Evolutionary conservation across 2,797 vertebrate species (phyloP).

Genomic region (Anguilla obscura): DNA sequence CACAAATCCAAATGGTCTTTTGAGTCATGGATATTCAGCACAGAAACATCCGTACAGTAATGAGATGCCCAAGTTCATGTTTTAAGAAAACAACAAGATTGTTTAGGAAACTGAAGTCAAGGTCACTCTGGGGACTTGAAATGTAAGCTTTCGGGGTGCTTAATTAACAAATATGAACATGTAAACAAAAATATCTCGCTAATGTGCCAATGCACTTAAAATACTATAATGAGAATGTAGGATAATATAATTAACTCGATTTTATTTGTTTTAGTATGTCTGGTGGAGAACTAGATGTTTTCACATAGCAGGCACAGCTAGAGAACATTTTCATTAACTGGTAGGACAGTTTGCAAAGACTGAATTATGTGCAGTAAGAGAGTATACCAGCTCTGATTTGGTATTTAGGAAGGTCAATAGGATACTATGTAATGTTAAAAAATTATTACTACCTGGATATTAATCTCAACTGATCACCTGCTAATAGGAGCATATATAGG

Average conservation of each 20-base stretch:
- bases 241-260: slow-evolving; percentile 4
- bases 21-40: background rate
- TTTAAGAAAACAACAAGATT: slow-evolving; percentile 11
- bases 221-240: background rate
- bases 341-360: background rate
- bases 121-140: background rate
- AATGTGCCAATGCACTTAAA: background rate
- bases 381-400: background rate
- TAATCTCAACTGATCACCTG: background rate
- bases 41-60: background rate
- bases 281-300: background rate
- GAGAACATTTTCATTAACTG: background rate
- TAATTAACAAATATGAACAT: background rate
- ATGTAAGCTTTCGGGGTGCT: background rate
- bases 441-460: background rate
- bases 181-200: background rate
- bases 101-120: background rate
- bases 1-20: slow-evolving; percentile 6
- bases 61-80: background rate
- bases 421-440: background rate
- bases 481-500: background rate
- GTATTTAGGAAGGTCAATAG: background rate
- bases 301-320: background rate
- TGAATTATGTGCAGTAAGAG: background rate
- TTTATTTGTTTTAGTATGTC: background rate